Evolutionary conservation across 35 echinoderm and acorn worm genomes (phyloP).

Genomic region (Chiridota heheva): DNA sequence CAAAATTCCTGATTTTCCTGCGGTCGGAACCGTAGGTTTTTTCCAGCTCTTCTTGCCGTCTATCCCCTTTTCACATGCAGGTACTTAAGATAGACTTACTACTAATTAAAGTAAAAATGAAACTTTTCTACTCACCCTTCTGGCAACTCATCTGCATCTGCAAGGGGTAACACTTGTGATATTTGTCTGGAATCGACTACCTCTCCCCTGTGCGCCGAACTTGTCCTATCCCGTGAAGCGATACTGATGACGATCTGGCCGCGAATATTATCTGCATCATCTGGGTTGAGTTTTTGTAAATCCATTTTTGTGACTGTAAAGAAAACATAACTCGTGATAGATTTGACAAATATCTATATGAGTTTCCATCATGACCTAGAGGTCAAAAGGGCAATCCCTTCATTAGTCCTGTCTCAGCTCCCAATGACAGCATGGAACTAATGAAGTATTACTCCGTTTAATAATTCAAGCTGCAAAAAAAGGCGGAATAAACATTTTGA

Average conservation of each 20-base stretch:
- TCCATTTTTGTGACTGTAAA: constrained; percentile 89
- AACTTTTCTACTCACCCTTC: constrained; percentile 75
- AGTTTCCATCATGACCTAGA: too few relatives aligned
- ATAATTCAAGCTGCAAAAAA: too few relatives aligned
- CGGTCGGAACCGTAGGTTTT: too few relatives aligned
- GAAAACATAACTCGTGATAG: too few relatives aligned
- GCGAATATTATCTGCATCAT: constrained; percentile 91
- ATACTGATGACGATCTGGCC: constrained; percentile 99
- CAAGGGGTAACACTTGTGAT: constrained; percentile 51
- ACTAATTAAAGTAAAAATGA: too few relatives aligned
- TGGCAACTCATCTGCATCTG: constrained; percentile 91
- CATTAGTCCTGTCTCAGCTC: too few relatives aligned
- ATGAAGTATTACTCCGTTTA: too few relatives aligned
- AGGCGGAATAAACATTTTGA: too few relatives aligned
- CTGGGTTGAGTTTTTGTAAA: constrained; percentile 87
- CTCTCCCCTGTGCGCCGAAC: constrained; percentile 62
- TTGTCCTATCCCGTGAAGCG: constrained; percentile 77
- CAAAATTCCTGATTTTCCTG: too few relatives aligned
- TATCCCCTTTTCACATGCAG: not conserved
- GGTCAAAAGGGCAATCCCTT: too few relatives aligned
- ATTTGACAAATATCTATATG: too few relatives aligned
- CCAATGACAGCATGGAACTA: too few relatives aligned
- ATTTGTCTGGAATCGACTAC: constrained; percentile 96
- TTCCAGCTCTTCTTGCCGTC: not conserved
- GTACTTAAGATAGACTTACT: not conserved